phyloP scores from a whole-genome alignment of 2,888 invertebrate species.

The Monochamus alternatus region DNA sequence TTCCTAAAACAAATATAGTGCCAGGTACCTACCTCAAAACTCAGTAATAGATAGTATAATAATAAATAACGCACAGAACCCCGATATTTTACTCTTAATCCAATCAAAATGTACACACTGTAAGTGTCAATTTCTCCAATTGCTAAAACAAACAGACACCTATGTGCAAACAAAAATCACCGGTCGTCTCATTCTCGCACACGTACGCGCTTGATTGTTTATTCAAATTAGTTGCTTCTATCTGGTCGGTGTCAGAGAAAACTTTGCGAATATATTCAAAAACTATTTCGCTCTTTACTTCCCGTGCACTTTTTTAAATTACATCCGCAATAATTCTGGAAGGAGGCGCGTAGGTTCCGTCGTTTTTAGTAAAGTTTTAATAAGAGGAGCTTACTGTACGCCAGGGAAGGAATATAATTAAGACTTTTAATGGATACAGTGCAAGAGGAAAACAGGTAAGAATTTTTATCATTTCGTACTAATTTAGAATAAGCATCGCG shows the following conservation, averaged over 20 bases:
- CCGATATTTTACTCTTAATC: too few relatives aligned
- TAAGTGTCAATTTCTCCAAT: conserved; percentile 12
- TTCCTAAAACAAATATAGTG: too few relatives aligned
- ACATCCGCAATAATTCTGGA: conserved; percentile 57
- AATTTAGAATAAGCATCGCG: conserved; percentile 18
- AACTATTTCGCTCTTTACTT: conserved; percentile 40
- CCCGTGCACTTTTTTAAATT: conserved; percentile 48
- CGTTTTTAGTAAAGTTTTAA: conserved; percentile 61
- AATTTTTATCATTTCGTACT: conserved; percentile 52
- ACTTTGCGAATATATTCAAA: conserved; percentile 29
- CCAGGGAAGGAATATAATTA: conserved; percentile 64
- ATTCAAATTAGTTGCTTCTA: conserved; percentile 44
- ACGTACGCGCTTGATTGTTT: neutral
- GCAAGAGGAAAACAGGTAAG: conserved; percentile 65
- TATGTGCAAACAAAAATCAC: conserved; percentile 24
- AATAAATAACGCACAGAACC: too few relatives aligned
- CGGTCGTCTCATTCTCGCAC: neutral
- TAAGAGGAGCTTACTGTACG: conserved; percentile 61
- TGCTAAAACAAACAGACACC: conserved; percentile 14
- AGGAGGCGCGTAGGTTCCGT: conserved; percentile 54
- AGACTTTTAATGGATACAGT: conserved; percentile 66
- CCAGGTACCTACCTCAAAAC: too few relatives aligned
- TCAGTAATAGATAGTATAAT: too few relatives aligned
- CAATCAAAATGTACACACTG: neutral
- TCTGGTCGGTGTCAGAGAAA: conserved; percentile 27